Evolutionary conservation across 2,113 vertebrate species (phyloP), one percentile per base, ranked within the genome.

Genomic region (Prinia subflava): DNA sequence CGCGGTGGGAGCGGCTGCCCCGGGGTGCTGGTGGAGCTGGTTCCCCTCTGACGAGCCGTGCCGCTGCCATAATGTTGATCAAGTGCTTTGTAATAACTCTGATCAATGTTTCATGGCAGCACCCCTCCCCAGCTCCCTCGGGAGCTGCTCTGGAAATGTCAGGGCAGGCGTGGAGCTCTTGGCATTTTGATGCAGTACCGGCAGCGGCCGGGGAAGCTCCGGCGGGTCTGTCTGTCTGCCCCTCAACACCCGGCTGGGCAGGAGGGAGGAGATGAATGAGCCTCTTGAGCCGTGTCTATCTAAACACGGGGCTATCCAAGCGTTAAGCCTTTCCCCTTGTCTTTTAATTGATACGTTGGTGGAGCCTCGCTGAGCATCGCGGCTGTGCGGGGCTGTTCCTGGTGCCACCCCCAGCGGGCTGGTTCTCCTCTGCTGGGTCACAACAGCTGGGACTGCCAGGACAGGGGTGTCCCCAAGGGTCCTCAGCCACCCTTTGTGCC

Each of bases 91-190:
- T 94, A 92, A 94, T 93, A 96, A 96, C 88, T 94, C 85, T 90
- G 94, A 96, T 96, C 95, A 94, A 90, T 95, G 95, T 96, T 96
- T 96, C 94, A 88, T 83, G 95, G 93, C 79, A 6, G 88, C 93
- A 94, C 90, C 96, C 87, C 93, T 85, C 92, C 92, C 89, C 27
- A 27, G 68, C 91, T 88, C 92, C 92, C 92, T 47, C 4, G 53
- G 87, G 94, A 93, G 84, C 95, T 94, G 93, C 94, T 96, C 91
- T 86, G 94, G 92, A 96, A 95, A 96, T 97, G 97, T 97, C 96
- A 97, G 96, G 94, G 91, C 95, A 91, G 87, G 92, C 91, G 89
- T 63, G 50, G 87, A 96, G 94, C 92, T 80, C 93, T 95, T 93
- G 92, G 92, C 91, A 92, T 96, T 95, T 96, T 93, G 75, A 91